Conservation (phyloP, 2,888 invertebrate genomes). For the Odiellus spinosus region DNA sequence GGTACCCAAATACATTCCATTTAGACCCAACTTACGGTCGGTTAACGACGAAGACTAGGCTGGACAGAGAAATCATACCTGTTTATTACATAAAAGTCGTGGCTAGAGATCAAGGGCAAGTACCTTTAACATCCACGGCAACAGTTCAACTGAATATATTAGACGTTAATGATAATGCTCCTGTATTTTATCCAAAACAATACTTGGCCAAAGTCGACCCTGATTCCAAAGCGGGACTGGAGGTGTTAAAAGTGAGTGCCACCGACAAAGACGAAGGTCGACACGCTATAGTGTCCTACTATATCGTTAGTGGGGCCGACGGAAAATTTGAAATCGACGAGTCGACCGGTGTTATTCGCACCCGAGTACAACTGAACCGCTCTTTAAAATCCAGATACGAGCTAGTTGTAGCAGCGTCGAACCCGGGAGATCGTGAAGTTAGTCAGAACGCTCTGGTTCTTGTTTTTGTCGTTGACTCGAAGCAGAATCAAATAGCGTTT, state of each 20-base stretch:
- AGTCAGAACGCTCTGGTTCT: slow-evolving; percentile 52
- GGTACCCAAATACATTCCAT: slow-evolving; percentile 53
- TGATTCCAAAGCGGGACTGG: slow-evolving; percentile 34
- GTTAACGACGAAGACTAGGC: slow-evolving; percentile 52
- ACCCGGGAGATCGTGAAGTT: slow-evolving; percentile 58
- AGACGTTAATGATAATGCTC: slow-evolving; percentile 84
- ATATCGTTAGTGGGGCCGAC: slow-evolving; percentile 53
- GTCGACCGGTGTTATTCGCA: slow-evolving; percentile 53
- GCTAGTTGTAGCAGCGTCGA: slow-evolving; percentile 59
- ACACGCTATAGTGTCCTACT: slow-evolving; percentile 46
- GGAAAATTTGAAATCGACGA: slow-evolving; percentile 64
- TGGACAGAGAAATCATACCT: slow-evolving; percentile 62
- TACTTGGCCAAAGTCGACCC: slow-evolving; percentile 56
- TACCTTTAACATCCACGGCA: slow-evolving; percentile 71
- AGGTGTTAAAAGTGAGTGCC: slow-evolving; percentile 58
- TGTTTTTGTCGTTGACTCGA: slow-evolving; percentile 15
- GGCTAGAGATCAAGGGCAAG: slow-evolving; percentile 71
- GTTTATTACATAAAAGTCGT: slow-evolving; percentile 66
- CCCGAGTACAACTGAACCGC: slow-evolving; percentile 47
- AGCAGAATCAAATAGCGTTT: slow-evolving; percentile 19
- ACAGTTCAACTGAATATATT: slow-evolving; percentile 60
- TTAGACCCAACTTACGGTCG: slow-evolving; percentile 71
- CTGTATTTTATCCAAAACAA: slow-evolving; percentile 73
- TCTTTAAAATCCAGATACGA: slow-evolving; percentile 51
- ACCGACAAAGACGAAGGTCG: slow-evolving; percentile 74